phyloP scores from a whole-genome alignment of 2,888 invertebrate genomes.

The Rhingia campestris region DNA sequence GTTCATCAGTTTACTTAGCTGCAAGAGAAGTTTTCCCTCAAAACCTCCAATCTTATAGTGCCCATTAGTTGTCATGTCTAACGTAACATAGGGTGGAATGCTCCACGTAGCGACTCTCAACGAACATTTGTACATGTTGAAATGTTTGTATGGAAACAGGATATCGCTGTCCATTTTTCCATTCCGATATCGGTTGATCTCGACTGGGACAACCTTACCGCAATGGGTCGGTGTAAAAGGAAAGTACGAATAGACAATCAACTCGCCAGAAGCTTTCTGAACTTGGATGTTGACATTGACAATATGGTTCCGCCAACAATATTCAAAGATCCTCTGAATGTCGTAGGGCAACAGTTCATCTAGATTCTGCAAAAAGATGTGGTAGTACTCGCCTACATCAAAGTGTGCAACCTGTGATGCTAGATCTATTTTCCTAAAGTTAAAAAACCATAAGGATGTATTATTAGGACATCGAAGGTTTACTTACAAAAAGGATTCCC shows the following conservation, averaged over 20 bases:
- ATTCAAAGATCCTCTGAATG: constrained; percentile 77
- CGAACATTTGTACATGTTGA: constrained; percentile 76
- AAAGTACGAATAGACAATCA: constrained; percentile 78
- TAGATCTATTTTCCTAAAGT: constrained; percentile 76
- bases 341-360: constrained; percentile 74
- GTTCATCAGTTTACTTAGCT: constrained; percentile 75
- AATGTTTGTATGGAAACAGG: constrained; percentile 76
- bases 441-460: not conserved
- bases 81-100: constrained; percentile 74
- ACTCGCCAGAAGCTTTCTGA: constrained; percentile 76
- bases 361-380: constrained; percentile 77
- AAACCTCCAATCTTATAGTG: constrained; percentile 60
- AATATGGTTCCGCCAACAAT: constrained; percentile 78
- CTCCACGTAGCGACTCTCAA: constrained; percentile 74
- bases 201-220: constrained; percentile 55
- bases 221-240: constrained; percentile 76
- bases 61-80: constrained; percentile 24
- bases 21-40: constrained; percentile 75
- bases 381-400: constrained; percentile 77
- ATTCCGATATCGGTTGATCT: constrained; percentile 76
- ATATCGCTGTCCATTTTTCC: constrained; percentile 63
- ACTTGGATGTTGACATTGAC: constrained; percentile 79
- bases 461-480: not conserved
- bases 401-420: constrained; percentile 75
- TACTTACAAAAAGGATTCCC: constrained; percentile 77